Evolutionary conservation across 2,797 vertebrate species (phyloP), one percentile per base, ranked within the genome.

Genomic region (Poeciliopsis turneri): DNA sequence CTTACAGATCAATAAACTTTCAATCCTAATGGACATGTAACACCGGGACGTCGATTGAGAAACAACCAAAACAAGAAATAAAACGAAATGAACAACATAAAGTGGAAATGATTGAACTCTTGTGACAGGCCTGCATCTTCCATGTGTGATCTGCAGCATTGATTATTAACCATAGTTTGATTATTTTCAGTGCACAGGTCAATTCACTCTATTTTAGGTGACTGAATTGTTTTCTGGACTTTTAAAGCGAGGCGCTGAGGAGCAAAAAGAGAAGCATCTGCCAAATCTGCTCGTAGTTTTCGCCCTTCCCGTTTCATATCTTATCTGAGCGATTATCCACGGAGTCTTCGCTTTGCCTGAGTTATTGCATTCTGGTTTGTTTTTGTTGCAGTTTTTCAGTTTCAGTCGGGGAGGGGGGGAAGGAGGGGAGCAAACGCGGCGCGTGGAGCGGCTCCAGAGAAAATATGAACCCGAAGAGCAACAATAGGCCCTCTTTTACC

Each of bases 381-480:
- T 76, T 89, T 87, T 8, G 2, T 23, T 23, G 80, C 71, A 79
- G 82, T 80, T 92, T 70, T 91, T 90, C 80, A 83, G 81, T 89
- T 94, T 93, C 85, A 76, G 91, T 76, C 80, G 43, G 87, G 88
- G 91, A 39, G 36, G 36, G 36, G 89, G 49, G 18, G 33, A 33
- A 33, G 33, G 3, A 33, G 91, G 89, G 49, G 49, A 93, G 91
- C 85, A 91, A 93, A 92, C 92, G 83, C 82, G 39, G 88, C 86
- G 79, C 88, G 88, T 95, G 94, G 95, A 94, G 87, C 86, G 45
- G 89, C 93, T 94, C 94, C 93, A 95, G 94, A 94, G 93, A 96
- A 95, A 95, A 95, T 94, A 95, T 86, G 90, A 95, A 95, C 90
- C 83, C 92, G 79, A 93, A 95, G 94, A 97, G 97, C 93, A 97